Evolutionary conservation across 2,797 vertebrate species (phyloP).

Genomic region (Cheirogaleus major): DNA sequence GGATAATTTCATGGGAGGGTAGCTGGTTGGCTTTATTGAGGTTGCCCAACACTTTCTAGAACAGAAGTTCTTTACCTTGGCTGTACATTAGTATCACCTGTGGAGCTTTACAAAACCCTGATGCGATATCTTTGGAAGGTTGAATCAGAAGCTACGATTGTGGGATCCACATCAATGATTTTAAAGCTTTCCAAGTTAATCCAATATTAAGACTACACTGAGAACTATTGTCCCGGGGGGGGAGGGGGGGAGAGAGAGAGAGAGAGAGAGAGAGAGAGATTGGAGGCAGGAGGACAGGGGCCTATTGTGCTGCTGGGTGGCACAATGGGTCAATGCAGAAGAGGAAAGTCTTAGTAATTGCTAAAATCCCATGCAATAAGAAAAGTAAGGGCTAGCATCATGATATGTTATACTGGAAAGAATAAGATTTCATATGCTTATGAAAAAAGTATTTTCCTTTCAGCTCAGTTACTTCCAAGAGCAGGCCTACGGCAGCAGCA

Average conservation of each 20-base stretch:
- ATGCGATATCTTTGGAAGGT: background rate
- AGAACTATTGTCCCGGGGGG: background rate
- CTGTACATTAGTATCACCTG: background rate
- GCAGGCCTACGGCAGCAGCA: background rate
- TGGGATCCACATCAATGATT: background rate
- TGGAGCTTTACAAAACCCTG: background rate
- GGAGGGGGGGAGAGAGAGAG: no score
- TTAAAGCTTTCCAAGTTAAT: slow-evolving; percentile 9
- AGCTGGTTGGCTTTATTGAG: background rate
- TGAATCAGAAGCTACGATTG: slow-evolving; percentile 13
- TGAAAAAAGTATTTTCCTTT: slow-evolving; percentile 31
- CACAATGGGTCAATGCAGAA: background rate
- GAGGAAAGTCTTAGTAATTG: background rate
- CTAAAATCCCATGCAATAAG: background rate
- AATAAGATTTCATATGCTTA: background rate
- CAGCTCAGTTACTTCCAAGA: background rate
- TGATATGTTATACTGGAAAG: background rate
- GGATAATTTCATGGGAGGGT: background rate
- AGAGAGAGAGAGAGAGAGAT: background rate
- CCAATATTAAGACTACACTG: background rate
- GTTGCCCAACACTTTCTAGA: background rate
- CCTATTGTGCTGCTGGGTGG: background rate
- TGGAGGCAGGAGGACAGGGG: background rate
- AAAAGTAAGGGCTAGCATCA: background rate
- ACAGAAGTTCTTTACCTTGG: background rate